Conservation (phyloP, 92 coral and sea anemone species). For the Paragorgia papillata region DNA sequence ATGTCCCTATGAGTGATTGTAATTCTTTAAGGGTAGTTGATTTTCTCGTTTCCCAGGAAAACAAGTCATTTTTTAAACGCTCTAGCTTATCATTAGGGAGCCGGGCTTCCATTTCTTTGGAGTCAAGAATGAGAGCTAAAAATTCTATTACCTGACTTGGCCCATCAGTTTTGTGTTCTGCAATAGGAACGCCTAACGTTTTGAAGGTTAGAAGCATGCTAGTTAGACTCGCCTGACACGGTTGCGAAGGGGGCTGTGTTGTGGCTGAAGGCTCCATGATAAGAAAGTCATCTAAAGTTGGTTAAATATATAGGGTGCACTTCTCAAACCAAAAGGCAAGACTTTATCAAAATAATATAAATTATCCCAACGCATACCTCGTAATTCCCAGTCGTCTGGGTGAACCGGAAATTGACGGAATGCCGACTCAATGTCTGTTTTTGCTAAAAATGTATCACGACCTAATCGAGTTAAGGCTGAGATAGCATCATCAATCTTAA, state of each 20-base stretch:
- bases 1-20: constrained; percentile 55
- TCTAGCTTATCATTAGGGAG: constrained; percentile 53
- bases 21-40: constrained; percentile 54
- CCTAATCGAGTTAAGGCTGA: constrained; percentile 46
- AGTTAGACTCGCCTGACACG: constrained; percentile 42
- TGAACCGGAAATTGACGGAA: constrained; percentile 60
- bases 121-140: constrained; percentile 55
- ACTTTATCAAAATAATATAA: constrained; percentile 59
- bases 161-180: constrained; percentile 53
- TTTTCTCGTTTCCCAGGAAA: constrained; percentile 21
- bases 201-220: constrained; percentile 56
- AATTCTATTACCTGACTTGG: constrained; percentile 54
- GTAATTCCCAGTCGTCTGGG: constrained; percentile 61
- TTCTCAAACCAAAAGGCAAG: constrained; percentile 54
- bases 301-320: constrained; percentile 59
- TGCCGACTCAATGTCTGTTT: constrained; percentile 65
- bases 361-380: constrained; percentile 58
- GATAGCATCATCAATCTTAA: constrained; percentile 53
- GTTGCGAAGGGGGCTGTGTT: constrained; percentile 26
- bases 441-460: constrained; percentile 49
- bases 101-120: constrained; percentile 59
- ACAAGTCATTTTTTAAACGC: constrained; percentile 36
- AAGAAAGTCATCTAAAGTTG: constrained; percentile 62
- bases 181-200: constrained; percentile 54
- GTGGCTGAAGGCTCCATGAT: constrained; percentile 51